phyloP scores from a whole-genome alignment of 2,113 vertebrate species.

The Hydrochoerus hydrochaeris region DNA sequence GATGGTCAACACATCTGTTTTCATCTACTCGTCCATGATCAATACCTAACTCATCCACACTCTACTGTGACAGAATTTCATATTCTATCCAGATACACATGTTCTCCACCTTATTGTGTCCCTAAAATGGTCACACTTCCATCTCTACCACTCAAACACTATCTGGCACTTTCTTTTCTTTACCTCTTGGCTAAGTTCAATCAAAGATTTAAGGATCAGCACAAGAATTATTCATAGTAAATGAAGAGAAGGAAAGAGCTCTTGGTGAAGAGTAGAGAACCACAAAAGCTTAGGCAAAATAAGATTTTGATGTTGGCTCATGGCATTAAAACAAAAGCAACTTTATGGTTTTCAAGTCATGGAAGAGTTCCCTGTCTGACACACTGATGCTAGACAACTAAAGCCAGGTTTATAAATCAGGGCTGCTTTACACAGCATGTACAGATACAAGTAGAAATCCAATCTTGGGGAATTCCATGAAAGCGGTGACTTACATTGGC shows the following conservation, averaged over 20 bases:
- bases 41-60: background rate
- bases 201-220: background rate
- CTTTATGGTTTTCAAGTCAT: background rate
- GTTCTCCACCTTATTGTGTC: background rate
- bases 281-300: constrained; percentile 26
- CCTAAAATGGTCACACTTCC: background rate
- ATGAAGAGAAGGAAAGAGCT: constrained; percentile 16
- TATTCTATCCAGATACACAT: background rate
- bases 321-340: background rate
- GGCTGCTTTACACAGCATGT: background rate
- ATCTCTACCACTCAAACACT: background rate
- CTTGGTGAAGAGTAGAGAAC: background rate
- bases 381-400: background rate
- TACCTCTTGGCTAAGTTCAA: background rate
- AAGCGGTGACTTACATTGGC: background rate
- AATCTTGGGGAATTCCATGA: background rate
- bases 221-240: constrained; percentile 36
- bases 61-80: background rate
- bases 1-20: background rate
- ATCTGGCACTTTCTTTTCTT: background rate
- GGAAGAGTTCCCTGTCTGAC: background rate
- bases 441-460: background rate
- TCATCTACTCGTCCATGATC: background rate
- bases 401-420: background rate
- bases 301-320: constrained; percentile 32